phyloP scores from a whole-genome alignment of 2,797 vertebrate species.

The Sebastes matsubarae region DNA sequence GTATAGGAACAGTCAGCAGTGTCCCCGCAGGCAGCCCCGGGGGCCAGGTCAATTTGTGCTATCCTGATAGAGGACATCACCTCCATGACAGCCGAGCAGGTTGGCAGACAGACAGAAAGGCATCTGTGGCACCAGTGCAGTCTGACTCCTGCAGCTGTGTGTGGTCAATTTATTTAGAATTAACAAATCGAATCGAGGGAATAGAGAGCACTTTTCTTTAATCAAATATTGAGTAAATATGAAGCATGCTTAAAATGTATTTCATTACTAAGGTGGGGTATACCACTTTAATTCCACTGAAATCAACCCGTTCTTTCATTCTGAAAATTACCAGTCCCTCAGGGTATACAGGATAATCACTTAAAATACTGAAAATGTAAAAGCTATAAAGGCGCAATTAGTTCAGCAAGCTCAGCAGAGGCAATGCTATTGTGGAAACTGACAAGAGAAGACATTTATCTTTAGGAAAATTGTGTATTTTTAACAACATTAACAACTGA shows the following conservation, averaged over 20 bases:
- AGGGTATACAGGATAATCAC: constrained; percentile 5
- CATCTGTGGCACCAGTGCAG: constrained; percentile 19
- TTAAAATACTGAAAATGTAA: constrained; percentile 6
- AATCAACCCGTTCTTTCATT: background rate
- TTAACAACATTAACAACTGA: background rate
- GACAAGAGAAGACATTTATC: background rate
- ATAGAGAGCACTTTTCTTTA: background rate
- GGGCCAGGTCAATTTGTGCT: constrained; percentile 60
- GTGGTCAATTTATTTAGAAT: background rate
- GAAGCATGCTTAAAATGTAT: background rate
- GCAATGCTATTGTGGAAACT: background rate
- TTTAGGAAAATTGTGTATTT: background rate
- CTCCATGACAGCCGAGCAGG: constrained; percentile 46
- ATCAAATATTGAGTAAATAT: constrained; percentile 23
- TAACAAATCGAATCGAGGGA: background rate
- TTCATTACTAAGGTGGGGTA: background rate
- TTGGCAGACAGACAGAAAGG: constrained; percentile 12
- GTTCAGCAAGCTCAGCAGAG: background rate
- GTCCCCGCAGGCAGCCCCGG: constrained; percentile 52
- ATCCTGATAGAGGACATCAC: constrained; percentile 58
- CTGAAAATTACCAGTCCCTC: background rate
- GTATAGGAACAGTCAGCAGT: constrained; percentile 47
- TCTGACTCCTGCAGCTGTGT: background rate
- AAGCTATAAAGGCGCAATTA: background rate
- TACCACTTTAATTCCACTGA: constrained; percentile 5